Evolutionary conservation across 2,888 invertebrate genomes (phyloP).

Genomic region (Sthenelais limicola): DNA sequence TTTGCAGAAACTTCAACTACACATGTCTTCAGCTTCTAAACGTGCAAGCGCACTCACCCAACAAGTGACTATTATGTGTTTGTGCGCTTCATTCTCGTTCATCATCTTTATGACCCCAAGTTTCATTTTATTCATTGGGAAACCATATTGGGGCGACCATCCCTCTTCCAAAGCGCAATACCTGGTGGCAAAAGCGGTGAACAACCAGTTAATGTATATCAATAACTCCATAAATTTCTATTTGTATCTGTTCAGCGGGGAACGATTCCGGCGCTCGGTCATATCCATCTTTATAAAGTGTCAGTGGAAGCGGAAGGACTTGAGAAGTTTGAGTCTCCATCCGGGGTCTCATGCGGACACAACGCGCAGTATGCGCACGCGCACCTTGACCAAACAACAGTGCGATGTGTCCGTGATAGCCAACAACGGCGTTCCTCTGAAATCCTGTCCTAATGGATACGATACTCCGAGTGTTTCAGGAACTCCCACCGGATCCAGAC

Average conservation of each 20-base stretch:
- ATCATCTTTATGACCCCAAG: constrained; percentile 51
- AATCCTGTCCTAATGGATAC: background rate
- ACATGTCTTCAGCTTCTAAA: constrained; percentile 20
- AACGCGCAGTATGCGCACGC: background rate
- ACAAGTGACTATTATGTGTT: constrained; percentile 54
- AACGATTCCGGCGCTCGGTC: constrained; percentile 49
- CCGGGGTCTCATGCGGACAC: background rate
- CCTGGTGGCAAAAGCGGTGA: constrained; percentile 50
- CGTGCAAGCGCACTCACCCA: constrained; percentile 24
- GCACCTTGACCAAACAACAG: background rate
- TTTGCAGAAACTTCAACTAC: constrained; percentile 16
- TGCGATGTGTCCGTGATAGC: constrained; percentile 22
- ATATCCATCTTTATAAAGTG: constrained; percentile 36
- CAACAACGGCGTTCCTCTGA: constrained; percentile 11
- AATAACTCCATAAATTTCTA: constrained; percentile 54
- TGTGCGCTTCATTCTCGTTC: constrained; percentile 52
- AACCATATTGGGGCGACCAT: constrained; percentile 52
- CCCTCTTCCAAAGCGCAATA: constrained; percentile 42
- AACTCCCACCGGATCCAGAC: background rate
- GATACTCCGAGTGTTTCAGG: background rate
- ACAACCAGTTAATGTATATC: constrained; percentile 52
- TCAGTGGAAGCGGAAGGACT: constrained; percentile 8
- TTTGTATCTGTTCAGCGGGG: constrained; percentile 53
- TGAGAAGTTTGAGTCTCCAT: background rate
- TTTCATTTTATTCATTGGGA: constrained; percentile 51